Evolutionary conservation across 2,797 vertebrate genomes (phyloP).

Genomic region (Todus mexicanus): DNA sequence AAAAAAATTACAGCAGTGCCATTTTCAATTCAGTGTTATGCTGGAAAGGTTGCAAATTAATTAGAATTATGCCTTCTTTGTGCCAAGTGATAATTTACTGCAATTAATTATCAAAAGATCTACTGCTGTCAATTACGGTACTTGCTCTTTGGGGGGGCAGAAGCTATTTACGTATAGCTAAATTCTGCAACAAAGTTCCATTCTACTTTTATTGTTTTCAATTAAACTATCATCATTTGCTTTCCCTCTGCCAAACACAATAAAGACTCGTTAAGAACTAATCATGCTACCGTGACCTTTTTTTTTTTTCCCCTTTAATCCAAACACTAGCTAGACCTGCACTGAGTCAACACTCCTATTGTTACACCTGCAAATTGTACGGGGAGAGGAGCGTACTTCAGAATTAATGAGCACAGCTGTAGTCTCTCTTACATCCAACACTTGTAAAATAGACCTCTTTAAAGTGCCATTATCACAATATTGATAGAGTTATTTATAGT

Average conservation of each 20-base stretch:
- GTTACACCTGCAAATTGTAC: conserved; percentile 79
- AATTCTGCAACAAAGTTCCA: conserved; percentile 73
- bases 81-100: conserved; percentile 84
- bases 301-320: conserved; percentile 66
- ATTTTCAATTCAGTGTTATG: conserved; percentile 76
- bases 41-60: conserved; percentile 81
- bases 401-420: conserved; percentile 84
- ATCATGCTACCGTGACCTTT: conserved; percentile 75
- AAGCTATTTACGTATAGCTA: conserved; percentile 68
- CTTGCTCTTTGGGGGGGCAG: conserved; percentile 66
- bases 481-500: conserved; percentile 86
- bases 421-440: conserved; percentile 73
- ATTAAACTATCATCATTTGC: conserved; percentile 78
- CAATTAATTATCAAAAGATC: conserved; percentile 83
- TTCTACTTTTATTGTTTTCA: conserved; percentile 75
- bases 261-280: conserved; percentile 72
- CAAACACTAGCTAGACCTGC: conserved; percentile 70
- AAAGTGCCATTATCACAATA: conserved; percentile 85
- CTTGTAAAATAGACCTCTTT: conserved; percentile 82
- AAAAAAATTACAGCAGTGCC: conserved; percentile 62
- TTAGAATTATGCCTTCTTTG: conserved; percentile 82
- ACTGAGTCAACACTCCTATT: conserved; percentile 73
- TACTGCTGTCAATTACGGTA: conserved; percentile 79
- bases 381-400: conserved; percentile 71
- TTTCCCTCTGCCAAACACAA: conserved; percentile 76